These are phyloP conservation scores for Notarius quadriscutis DNA, from an alignment of 2,113 vertebrate genomes.

Conservation along the genomic window DNA sequence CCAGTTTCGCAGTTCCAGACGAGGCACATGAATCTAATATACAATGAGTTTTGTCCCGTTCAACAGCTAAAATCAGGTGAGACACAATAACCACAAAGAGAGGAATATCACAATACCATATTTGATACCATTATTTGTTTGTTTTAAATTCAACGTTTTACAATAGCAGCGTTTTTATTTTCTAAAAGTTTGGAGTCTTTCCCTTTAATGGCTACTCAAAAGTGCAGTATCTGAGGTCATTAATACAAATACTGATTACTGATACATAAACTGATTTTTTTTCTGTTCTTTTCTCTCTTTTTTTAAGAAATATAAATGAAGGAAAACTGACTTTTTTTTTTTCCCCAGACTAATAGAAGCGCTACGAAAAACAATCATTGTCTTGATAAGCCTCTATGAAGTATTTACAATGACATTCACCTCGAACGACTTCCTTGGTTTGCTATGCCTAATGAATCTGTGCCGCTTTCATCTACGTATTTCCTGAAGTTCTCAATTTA, in stretches of 20 bases:
- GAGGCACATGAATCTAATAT: constrained; percentile 30
- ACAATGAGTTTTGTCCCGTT: constrained; percentile 7
- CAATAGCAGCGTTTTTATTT: constrained; percentile 81
- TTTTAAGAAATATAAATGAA: constrained; percentile 66
- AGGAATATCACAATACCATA: constrained; percentile 63
- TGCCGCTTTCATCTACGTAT: constrained; percentile 1
- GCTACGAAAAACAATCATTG: constrained; percentile 19
- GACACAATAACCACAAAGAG: constrained; percentile 56
- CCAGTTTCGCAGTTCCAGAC: constrained; percentile 37
- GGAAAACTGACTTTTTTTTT: constrained; percentile 16
- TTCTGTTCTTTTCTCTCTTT: constrained; percentile 32
- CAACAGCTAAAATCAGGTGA: constrained; percentile 30
- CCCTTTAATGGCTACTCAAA: constrained; percentile 76
- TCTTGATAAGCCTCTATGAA: constrained; percentile 30
- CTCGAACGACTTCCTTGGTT: constrained; percentile 7
- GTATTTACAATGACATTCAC: constrained; percentile 34
- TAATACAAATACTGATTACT: constrained; percentile 82
- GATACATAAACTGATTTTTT: constrained; percentile 54
- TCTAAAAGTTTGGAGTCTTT: constrained; percentile 70
- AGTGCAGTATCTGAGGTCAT: constrained; percentile 89
- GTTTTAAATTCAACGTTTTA: constrained; percentile 65
- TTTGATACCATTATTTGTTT: constrained; percentile 50
- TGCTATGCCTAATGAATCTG: constrained; percentile 6
- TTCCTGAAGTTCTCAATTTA: not conserved
- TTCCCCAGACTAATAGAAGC: constrained; percentile 17